Evolutionary conservation across 2,888 invertebrate species (phyloP).

Genomic region (Noctua comes): DNA sequence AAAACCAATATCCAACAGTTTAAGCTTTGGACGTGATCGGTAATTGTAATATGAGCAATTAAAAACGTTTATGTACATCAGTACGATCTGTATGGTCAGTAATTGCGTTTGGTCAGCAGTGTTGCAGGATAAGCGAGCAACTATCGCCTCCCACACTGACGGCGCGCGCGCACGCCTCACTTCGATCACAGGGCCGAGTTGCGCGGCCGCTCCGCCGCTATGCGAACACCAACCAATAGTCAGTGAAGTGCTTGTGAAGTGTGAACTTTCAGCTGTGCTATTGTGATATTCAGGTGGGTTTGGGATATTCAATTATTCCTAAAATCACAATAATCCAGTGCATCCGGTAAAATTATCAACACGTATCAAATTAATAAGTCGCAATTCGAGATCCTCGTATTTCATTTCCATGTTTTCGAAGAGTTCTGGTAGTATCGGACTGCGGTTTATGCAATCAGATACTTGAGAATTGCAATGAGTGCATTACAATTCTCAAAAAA

Average conservation of each 20-base stretch:
- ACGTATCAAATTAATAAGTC: constrained; percentile 41
- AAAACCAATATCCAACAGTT: constrained; percentile 22
- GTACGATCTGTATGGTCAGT: constrained; percentile 67
- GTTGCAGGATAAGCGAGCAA: constrained; percentile 81
- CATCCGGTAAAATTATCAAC: constrained; percentile 7
- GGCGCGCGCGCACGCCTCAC: constrained; percentile 84
- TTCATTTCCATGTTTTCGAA: constrained; percentile 49
- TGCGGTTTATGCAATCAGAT: constrained; percentile 38
- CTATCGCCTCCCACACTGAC: constrained; percentile 75
- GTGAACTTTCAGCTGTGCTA: constrained; percentile 69
- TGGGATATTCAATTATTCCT: constrained; percentile 9
- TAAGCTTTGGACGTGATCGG: constrained; percentile 52
- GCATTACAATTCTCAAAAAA: constrained; percentile 15
- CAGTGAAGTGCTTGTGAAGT: constrained; percentile 75
- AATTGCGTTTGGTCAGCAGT: constrained; percentile 75
- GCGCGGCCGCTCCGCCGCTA: constrained; percentile 79
- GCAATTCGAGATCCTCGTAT: constrained; percentile 61
- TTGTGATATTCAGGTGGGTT: constrained; percentile 79
- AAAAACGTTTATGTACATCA: constrained; percentile 62
- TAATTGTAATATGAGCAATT: constrained; percentile 66
- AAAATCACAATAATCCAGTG: constrained; percentile 11
- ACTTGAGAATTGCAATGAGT: constrained; percentile 23
- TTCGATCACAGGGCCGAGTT: constrained; percentile 78
- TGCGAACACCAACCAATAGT: constrained; percentile 74
- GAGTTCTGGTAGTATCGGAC: constrained; percentile 25